These are phyloP conservation scores for Musca domestica DNA, from an alignment of 1,140 invertebrate genomes.

Conservation along the genomic window DNA sequence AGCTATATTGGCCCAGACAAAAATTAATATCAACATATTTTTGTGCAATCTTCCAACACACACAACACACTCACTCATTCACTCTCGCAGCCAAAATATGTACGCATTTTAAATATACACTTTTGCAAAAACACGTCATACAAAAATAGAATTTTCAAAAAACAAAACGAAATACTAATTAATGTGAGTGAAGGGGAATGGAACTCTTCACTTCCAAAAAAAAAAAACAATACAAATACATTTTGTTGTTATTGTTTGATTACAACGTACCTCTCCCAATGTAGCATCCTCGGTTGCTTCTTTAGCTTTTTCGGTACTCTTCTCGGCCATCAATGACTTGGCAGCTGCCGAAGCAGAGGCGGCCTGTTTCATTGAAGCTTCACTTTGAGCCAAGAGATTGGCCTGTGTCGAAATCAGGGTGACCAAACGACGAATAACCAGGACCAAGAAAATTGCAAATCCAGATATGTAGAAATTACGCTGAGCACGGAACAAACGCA, in stretches of 20 bases:
- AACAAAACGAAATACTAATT: background rate
- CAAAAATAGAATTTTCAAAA: background rate
- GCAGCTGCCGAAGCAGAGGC: slow-evolving; percentile 83
- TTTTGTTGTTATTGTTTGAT: background rate
- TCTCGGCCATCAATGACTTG: slow-evolving; percentile 65
- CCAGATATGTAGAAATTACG: slow-evolving; percentile 99
- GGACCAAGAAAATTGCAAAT: slow-evolving; percentile 83
- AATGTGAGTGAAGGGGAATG: background rate
- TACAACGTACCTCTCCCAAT: slow-evolving; percentile 55
- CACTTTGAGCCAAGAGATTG: slow-evolving; percentile 74
- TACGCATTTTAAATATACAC: slow-evolving; percentile 5
- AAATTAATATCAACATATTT: background rate
- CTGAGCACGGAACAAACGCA: slow-evolving; percentile 95
- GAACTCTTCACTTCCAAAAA: slow-evolving; percentile 2
- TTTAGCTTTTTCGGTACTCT: slow-evolving; percentile 56
- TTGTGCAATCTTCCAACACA: background rate
- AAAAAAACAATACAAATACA: background rate
- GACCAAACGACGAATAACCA: slow-evolving; percentile 82
- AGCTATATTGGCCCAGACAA: background rate
- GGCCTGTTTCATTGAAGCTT: slow-evolving; percentile 89
- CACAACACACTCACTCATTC: background rate
- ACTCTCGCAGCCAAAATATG: no score
- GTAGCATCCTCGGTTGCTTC: slow-evolving; percentile 44
- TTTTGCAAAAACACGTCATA: background rate
- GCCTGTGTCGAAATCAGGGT: slow-evolving; percentile 81